Evolutionary conservation across 2,888 invertebrate species (phyloP), one percentile per base, ranked within the genome.

Genomic region (Limenitis camilla): DNA sequence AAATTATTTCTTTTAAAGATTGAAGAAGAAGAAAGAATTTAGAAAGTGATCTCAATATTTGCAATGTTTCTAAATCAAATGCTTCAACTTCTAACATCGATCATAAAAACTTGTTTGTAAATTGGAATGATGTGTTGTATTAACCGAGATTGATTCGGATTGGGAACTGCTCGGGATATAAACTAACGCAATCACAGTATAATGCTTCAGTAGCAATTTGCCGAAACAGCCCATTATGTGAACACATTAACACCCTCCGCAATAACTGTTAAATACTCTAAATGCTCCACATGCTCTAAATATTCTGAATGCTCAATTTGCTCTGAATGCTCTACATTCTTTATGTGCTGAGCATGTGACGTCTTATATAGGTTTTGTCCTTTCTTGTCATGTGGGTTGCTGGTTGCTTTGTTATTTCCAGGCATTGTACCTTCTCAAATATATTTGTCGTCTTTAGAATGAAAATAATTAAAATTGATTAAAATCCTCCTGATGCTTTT

Each of bases 151-250:
- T 52, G 55, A 55, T 52, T 55, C 41, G 44, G 28, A 52, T 48
- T 52, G 52, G 44, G 48, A 29, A 52, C 44, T 36, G 43, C 7
- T 6, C 28, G 36, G 45, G 39, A 44, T 52, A 55, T 52, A 52
- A 55, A 52, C 52, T 55, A 49, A 52, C 48, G 44, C 55, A 55
- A 55, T 55, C 55, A 53, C 39, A 40, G 40, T 27, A 44, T 42
- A 40, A 51, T 43, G 52, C 48, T 52, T 47, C 52, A 38, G 43
- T 43, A 52, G 55, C 57, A 55, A 59, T 59, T 68, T 65, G 59
- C 56, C 55, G 50, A 46, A 57, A 58, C 52, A 52, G 55, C 29
- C 52, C 56, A 59, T 59, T 56, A 59, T 47, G 50, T 54, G 51
- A 48, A 56, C 44, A 53, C 53, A 57, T 55, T 59, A 51, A 49